Evolutionary conservation across 2,888 invertebrate genomes (phyloP).

Genomic region (Pristionchus entomophagus): DNA sequence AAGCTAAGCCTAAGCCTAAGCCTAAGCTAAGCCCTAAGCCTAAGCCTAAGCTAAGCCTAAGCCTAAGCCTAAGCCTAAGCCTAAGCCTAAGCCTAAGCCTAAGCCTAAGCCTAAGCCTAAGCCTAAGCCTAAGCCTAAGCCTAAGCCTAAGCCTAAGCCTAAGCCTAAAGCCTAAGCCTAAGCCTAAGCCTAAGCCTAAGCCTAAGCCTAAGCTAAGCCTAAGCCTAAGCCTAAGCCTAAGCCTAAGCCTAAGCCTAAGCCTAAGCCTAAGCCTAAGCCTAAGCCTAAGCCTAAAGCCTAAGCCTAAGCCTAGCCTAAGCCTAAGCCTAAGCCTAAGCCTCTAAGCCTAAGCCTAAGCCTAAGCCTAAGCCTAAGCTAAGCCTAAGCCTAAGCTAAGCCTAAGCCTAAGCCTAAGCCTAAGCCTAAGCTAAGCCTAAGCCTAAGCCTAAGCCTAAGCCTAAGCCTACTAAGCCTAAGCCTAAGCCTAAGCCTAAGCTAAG

Average conservation of each 20-base stretch:
- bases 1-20: slow-evolving; percentile 51
- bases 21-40: slow-evolving; percentile 48
- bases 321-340: slow-evolving; percentile 11
- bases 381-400: background rate
- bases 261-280: slow-evolving; percentile 11
- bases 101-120: slow-evolving; percentile 11
- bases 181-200: slow-evolving; percentile 11
- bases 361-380: slow-evolving; percentile 11
- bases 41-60: slow-evolving; percentile 51
- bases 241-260: background rate
- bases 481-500: slow-evolving; percentile 11
- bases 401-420: slow-evolving; percentile 11
- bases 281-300: slow-evolving; percentile 11
- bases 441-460: slow-evolving; percentile 11
- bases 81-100: slow-evolving; percentile 8
- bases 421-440: slow-evolving; percentile 11
- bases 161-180: slow-evolving; percentile 11
- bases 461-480: slow-evolving; percentile 11
- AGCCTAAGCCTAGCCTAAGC: slow-evolving; percentile 11
- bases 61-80: slow-evolving; percentile 51
- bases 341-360: slow-evolving; percentile 11
- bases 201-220: slow-evolving; percentile 11
- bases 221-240: slow-evolving; percentile 11
- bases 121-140: slow-evolving; percentile 11
- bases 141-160: slow-evolving; percentile 11